These are phyloP conservation scores for Megathymus violae DNA, from an alignment of 1,140 invertebrate species.

Conservation along the genomic window DNA sequence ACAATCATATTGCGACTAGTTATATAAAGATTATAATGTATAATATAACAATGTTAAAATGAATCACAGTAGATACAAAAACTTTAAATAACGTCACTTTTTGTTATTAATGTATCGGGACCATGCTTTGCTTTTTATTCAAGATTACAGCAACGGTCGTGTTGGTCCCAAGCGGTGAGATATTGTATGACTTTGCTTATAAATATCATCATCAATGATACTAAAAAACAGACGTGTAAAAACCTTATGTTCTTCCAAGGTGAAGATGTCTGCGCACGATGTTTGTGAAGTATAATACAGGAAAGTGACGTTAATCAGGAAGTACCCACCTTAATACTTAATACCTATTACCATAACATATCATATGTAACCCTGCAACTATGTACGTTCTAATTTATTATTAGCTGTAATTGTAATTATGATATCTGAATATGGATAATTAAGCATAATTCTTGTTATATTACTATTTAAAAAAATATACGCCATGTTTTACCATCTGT, in stretches of 20 bases:
- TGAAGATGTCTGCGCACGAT: conserved; percentile 68
- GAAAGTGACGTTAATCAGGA: conserved; percentile 67
- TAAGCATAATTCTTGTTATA: no score
- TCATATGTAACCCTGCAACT: no score
- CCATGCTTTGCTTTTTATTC: conserved; percentile 49
- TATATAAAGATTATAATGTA: no score
- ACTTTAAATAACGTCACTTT: conserved; percentile 58
- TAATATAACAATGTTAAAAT: conserved; percentile 15
- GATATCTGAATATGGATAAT: no score
- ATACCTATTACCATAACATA: conserved; percentile 56
- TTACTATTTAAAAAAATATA: no score
- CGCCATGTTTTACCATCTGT: no score
- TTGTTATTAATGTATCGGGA: conserved; percentile 59
- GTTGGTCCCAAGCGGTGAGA: conserved; percentile 64
- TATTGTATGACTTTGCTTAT: conserved; percentile 67
- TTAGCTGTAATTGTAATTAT: no score
- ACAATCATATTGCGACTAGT: no score
- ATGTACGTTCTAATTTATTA: no score
- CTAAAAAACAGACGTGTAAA: conserved; percentile 63
- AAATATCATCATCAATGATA: conserved; percentile 70
- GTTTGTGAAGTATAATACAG: conserved; percentile 60
- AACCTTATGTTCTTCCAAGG: conserved; percentile 69
- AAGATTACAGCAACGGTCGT: conserved; percentile 57
- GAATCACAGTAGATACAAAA: conserved; percentile 49
- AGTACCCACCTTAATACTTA: conserved; percentile 60